Percentiles rank a stretch among this genome's conserved stretches.
phyloP scores from a whole-genome alignment of 92 coral and sea anemone species.

The Porites divaricata region DNA sequence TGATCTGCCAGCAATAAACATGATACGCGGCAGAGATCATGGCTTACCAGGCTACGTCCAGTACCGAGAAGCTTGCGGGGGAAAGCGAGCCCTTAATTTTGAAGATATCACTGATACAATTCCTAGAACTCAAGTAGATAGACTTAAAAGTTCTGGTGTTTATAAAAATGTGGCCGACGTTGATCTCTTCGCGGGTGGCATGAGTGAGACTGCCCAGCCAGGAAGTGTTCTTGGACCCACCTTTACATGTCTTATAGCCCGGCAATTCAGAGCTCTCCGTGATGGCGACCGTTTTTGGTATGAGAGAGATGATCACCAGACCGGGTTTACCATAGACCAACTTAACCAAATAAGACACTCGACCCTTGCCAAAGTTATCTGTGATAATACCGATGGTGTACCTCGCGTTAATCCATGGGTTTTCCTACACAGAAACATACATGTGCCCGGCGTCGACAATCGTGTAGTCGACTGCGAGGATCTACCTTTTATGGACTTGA shows the following conservation, averaged over 20 bases:
- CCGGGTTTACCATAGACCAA: slow-evolving; percentile 15
- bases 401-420: neutral
- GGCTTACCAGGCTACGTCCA: slow-evolving; percentile 30
- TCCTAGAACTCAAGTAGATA: neutral
- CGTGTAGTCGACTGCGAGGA: neutral
- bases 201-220: neutral
- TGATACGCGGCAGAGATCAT: slow-evolving; percentile 41
- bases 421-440: neutral
- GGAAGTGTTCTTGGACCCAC: slow-evolving; percentile 37
- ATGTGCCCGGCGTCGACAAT: neutral
- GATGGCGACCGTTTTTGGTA: slow-evolving; percentile 52
- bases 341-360: slow-evolving; percentile 7
- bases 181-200: slow-evolving; percentile 41
- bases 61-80: slow-evolving; percentile 23
- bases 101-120: neutral
- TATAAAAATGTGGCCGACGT: slow-evolving; percentile 11
- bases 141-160: neutral
- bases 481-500: slow-evolving; percentile 21
- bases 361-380: slow-evolving; percentile 6
- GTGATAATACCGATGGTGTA: slow-evolving; percentile 24
- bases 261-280: slow-evolving; percentile 12
- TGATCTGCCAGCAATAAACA: slow-evolving; percentile 31
- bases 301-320: slow-evolving; percentile 12
- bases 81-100: neutral
- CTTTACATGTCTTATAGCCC: slow-evolving; percentile 21